Evolutionary conservation across 2,113 vertebrate genomes (phyloP), one percentile per base, ranked within the genome.

Genomic region (Macrotus californicus): DNA sequence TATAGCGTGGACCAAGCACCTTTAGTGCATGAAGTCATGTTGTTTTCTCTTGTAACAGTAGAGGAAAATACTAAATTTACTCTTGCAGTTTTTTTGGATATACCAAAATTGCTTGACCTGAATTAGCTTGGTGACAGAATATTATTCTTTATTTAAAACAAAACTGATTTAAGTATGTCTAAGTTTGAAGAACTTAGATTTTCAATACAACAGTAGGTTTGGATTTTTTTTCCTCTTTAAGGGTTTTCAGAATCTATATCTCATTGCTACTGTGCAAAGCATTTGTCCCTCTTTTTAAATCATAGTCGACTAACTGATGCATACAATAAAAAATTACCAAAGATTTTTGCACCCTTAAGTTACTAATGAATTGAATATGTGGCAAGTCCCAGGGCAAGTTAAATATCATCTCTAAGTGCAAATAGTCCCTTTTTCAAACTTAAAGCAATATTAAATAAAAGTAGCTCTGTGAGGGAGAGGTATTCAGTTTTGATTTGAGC

Each of bases 211-310:
- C 9, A 67, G 7, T 6, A 52, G 8, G n/a, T 70, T 6, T 6
- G 69, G 69, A 11, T 4, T 72, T 56, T 80, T 52, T 36, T 75
- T 56, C n/a, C 21, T 94, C 24, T 59, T 61, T 59, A 89, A 29
- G 73, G 43, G 26, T 39, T 95, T 92, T 93, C 91, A n/a, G 72
- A 79, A 90, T 77, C 21, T 69, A 48, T 36, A 50, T 93, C 22
- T 89, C 29, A 69, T 36, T 85, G 21, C 89, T 73, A 94, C 73
- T 48, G 50, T 48, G 50, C 3, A 73, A 81, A 59, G 50, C 36
- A 59, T 91, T 91, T 96, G 43, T 85, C 56, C 56, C n/a, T 82
- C 21, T 59, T 95, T 90, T 93, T 96, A 46, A 39, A 83, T 87
- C 56, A 80, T 13, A 83, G 36, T 52, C 87, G 46, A 22, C 46